Evolutionary conservation across 2,113 vertebrate species (phyloP).

Genomic region (Fregetta grallaria): DNA sequence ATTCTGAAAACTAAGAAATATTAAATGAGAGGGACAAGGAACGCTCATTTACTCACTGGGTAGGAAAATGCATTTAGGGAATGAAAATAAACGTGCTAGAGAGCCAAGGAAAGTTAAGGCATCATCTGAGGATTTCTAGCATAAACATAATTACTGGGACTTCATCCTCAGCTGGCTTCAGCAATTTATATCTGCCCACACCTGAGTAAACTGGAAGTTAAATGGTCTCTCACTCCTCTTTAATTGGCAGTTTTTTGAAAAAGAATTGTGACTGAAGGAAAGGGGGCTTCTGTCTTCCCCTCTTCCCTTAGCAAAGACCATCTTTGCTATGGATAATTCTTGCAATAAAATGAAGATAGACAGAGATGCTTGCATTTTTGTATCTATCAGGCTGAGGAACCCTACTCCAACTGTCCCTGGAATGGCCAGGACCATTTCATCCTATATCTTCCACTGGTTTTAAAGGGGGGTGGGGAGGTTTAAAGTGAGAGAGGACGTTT

Average conservation of each 20-base stretch:
- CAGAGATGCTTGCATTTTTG: background rate
- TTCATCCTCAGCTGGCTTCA: background rate
- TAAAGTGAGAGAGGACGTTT: background rate
- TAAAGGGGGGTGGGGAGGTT: background rate
- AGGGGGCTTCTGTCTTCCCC: background rate
- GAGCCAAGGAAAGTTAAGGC: background rate
- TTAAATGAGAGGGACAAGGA: background rate
- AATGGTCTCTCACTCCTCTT: background rate
- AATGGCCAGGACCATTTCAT: background rate
- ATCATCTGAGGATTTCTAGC: background rate
- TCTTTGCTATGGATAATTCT: background rate
- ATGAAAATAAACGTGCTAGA: background rate
- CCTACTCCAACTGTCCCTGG: background rate
- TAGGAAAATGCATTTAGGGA: background rate
- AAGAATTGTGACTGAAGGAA: background rate
- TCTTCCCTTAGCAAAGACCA: background rate
- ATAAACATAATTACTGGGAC: background rate
- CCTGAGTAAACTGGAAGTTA: background rate
- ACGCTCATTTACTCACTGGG: background rate
- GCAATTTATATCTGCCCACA: background rate
- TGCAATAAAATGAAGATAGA: background rate
- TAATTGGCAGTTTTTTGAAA: background rate
- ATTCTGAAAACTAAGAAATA: background rate
- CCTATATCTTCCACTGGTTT: background rate
- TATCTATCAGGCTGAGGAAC: background rate